A percentile compares a stretch with the other conserved stretches of the same genome.
Evolutionary conservation across 1,140 invertebrate genomes (phyloP).

Genomic region (Euura lappo): DNA sequence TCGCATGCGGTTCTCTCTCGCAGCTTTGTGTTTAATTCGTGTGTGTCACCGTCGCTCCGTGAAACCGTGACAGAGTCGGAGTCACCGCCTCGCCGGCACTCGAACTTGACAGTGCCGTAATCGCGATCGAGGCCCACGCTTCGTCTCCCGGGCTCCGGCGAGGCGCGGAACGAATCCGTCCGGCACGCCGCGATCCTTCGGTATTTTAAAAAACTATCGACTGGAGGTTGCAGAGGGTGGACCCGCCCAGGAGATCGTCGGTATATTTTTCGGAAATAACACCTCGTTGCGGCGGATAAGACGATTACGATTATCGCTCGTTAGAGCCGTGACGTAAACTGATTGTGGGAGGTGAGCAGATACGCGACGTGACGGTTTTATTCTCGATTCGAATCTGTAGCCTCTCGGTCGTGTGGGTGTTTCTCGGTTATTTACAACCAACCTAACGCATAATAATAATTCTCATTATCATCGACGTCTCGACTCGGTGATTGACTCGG

Average conservation of each 20-base stretch:
- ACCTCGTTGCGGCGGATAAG: conserved; percentile 11
- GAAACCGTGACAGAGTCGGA: no score
- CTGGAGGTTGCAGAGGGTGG: neutral
- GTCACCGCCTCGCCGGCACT: neutral
- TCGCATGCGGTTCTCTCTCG: no score
- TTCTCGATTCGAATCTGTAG: conserved; percentile 5
- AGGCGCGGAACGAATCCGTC: neutral
- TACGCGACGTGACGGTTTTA: neutral
- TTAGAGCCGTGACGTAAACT: no score
- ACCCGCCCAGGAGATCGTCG: neutral
- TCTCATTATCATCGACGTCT: neutral
- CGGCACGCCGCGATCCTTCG: neutral
- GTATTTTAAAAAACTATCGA: neutral
- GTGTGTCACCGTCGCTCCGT: no score
- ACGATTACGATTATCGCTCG: conserved; percentile 13
- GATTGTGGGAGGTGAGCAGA: no score
- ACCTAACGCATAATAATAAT: neutral
- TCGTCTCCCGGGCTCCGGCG: neutral
- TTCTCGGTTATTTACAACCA: conserved; percentile 1
- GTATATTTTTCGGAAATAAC: conserved; percentile 7
- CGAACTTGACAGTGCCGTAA: conserved; percentile 1
- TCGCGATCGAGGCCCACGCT: neutral
- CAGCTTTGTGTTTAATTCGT: no score
- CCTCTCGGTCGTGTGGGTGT: neutral
- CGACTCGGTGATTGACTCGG: neutral